Evolutionary conservation across 2,888 invertebrate genomes (phyloP), one percentile per base, ranked within the genome.

Genomic region (Torymus auratus): DNA sequence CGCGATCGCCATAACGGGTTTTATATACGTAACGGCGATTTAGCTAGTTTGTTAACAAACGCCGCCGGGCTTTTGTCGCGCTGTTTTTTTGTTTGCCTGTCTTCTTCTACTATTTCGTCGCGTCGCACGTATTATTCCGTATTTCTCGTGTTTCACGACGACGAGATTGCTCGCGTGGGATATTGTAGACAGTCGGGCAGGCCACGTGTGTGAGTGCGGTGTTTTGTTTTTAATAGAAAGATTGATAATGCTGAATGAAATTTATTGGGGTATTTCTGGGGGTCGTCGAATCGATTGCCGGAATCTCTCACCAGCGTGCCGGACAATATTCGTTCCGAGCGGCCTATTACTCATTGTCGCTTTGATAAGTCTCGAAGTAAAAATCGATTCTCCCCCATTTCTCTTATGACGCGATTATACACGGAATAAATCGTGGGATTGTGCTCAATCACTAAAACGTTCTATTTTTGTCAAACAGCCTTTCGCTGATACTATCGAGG

Each of bases 321-420:
- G 76, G 69, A 69, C 17, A 76, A 76, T 41, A 41, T 77, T 64
- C 41, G 70, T 77, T 70, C 70, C 77, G 15, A 50, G 55, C 50
- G 41, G 41, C 76, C 77, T 70, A 77, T 77, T 70, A 77, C 70
- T 77, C 77, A 70, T 69, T 64, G 77, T 77, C 77, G 64, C 70
- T 17, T 62, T 69, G 58, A 62, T 74, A 79, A 69, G 64, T 79
- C 58, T 52, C 65, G 72, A 64, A 67, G 52, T 15, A 64, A 72
- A 72, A 72, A 78, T 72, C 80, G 53, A 75, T 62, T 74, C 28
- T 28, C 17, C 69, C 23, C 56, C 58, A 72, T 64, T 58, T 58
- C 56, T 41, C 60, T 41, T 50, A 23, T 58, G 28, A n/a, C 23
- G 28, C 79, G 41, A n/a, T 20, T 61, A 41, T 17, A 12, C 64